These are phyloP conservation scores for Bubo scandiacus DNA, from an alignment of 2,113 vertebrate species.

Conservation along the genomic window DNA sequence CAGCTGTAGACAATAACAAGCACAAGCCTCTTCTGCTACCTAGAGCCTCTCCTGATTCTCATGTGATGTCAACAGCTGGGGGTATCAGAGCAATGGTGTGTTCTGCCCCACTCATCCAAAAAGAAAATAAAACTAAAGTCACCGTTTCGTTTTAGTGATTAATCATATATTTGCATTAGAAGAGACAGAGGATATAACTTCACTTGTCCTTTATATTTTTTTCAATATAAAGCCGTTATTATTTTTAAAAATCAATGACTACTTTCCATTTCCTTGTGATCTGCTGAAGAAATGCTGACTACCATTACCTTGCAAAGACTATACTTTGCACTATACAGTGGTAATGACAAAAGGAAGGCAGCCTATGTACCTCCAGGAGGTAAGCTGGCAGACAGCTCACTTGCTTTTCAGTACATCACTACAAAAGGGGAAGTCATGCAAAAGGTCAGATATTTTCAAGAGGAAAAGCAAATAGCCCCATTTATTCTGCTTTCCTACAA, in stretches of 20 bases:
- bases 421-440: fast-evolving
- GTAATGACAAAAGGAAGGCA: not conserved
- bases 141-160: no score
- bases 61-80: no score
- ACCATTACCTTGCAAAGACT: not conserved
- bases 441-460: not conserved
- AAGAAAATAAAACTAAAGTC: no score
- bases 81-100: no score
- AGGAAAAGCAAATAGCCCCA: not conserved
- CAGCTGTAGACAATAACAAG: no score
- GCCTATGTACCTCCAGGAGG: no score
- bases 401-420: not conserved
- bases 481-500: not conserved
- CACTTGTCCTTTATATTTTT: not conserved
- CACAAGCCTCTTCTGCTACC: no score
- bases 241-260: not conserved
- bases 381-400: not conserved
- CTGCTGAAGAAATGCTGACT: not conserved
- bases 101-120: no score
- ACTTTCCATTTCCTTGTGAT: not conserved
- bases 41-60: no score
- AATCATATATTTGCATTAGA: not conserved
- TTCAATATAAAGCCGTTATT: not conserved
- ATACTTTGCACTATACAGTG: fast-evolving
- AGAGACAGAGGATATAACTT: not conserved